Evolutionary conservation across 2,797 vertebrate genomes (phyloP), one percentile per base, ranked within the genome.

Genomic region (Sebastolobus alascanus): DNA sequence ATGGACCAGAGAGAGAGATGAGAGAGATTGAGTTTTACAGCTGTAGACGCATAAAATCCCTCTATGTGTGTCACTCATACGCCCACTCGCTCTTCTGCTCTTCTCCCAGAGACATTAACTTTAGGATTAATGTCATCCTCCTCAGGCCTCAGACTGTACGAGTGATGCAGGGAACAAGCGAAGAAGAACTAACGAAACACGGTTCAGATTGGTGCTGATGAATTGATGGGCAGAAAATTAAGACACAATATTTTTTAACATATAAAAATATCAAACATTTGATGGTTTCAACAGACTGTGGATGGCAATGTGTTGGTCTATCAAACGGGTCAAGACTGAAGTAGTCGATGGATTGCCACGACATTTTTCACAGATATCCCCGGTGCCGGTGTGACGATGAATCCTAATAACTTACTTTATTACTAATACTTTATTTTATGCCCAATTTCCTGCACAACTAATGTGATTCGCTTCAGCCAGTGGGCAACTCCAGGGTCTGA

Each of bases 21-120:
- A 63, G 60, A 74, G 60, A 59, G 43, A 50, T 59, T 66, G 56
- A 85, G 85, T 87, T 91, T 84, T 63, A 78, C 75, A 78, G 83
- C 81, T 58, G 56, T 60, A 80, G 89, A 84, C 35, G 75, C 68
- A 59, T 87, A 55, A 90, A 89, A 87, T 89, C 90, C 84, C 84
- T 79, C 33, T 59, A 88, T 89, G 89, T 92, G 89, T 93, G 92
- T 94, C 91, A 88, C 67, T 82, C 75, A 73, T 60, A 87, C 52
- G 40, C 86, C 85, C 89, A 82, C 89, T 85, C 77, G 8, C 65
- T 80, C 46, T 61, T 72, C 40, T 1, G 69, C 61, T 84, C 63
- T 64, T 80, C 83, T 81, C 37, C 4, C 82, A 79, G 77, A 40
- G 77, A 92, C 86, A 76, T 91, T 90, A 82, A 84, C 88, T 84